Evolutionary conservation across 1,140 invertebrate species (phyloP).

Genomic region (Ceratosolen fusciceps): DNA sequence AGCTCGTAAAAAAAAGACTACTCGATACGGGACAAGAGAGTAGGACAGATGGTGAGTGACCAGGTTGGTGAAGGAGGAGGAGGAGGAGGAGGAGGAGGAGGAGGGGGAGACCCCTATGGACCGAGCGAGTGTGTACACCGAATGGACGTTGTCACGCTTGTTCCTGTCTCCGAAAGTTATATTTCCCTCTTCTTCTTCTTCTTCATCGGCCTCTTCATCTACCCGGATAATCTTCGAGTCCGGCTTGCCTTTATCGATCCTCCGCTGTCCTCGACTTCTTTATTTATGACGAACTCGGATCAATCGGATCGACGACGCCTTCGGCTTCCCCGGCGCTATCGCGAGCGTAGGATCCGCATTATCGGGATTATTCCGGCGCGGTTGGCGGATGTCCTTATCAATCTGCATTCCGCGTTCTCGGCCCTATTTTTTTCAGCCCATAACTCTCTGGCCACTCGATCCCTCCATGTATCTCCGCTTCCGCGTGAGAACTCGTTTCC

Average conservation of each 20-base stretch:
- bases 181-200: neutral
- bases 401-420: no score
- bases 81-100: conserved; percentile 53
- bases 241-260: conserved; percentile 5
- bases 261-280: conserved; percentile 40
- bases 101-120: conserved; percentile 29
- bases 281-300: neutral
- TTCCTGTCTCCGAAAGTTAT: conserved; percentile 29
- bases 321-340: no score
- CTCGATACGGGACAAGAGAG: no score
- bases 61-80: conserved; percentile 59
- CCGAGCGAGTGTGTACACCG: conserved; percentile 47
- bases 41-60: no score
- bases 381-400: neutral
- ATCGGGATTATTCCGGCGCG: neutral
- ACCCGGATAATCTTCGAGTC: neutral
- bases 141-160: conserved; percentile 54
- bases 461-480: neutral
- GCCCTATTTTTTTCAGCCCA: no score
- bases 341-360: no score
- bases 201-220: neutral
- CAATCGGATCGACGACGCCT: no score
- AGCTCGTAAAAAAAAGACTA: conserved; percentile 50
- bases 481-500: neutral
- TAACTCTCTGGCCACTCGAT: no score